Percentiles rank a stretch among this genome's conserved stretches.
These are phyloP conservation scores for Clarias laeviceps DNA, from an alignment of 2,797 vertebrate genomes.

Conservation along the genomic window DNA sequence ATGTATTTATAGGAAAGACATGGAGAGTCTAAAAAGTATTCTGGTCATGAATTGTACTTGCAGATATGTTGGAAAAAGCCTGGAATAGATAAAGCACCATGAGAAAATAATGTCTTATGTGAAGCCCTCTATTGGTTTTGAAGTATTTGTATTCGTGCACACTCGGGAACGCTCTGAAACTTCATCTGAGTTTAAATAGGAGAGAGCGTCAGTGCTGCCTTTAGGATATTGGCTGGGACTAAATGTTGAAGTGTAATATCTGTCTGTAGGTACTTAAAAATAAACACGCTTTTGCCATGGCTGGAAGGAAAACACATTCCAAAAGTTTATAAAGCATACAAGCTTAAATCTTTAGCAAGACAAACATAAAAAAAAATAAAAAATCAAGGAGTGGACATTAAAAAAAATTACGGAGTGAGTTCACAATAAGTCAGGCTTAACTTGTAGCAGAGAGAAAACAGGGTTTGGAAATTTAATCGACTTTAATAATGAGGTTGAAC, in stretches of 20 bases:
- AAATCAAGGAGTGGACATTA: too few species aligned
- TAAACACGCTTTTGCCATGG: background rate
- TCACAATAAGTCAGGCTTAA: too few species aligned
- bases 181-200: constrained; percentile 39
- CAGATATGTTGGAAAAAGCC: constrained; percentile 25
- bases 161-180: constrained; percentile 36
- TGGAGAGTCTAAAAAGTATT: background rate
- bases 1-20: constrained; percentile 8
- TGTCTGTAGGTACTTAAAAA: background rate
- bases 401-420: background rate
- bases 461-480: background rate
- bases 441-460: background rate
- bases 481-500: background rate
- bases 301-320: background rate
- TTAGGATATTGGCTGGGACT: constrained; percentile 12
- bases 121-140: constrained; percentile 3
- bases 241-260: constrained; percentile 8
- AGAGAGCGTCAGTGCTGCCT: background rate
- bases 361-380: background rate
- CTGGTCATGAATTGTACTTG: background rate
- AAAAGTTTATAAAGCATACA: background rate
- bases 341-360: background rate
- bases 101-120: background rate
- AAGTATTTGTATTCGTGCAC: constrained; percentile 62
- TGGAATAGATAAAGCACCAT: constrained; percentile 1